phyloP scores from a whole-genome alignment of 2,888 invertebrate species.

The Drosophila paucipuncta region DNA sequence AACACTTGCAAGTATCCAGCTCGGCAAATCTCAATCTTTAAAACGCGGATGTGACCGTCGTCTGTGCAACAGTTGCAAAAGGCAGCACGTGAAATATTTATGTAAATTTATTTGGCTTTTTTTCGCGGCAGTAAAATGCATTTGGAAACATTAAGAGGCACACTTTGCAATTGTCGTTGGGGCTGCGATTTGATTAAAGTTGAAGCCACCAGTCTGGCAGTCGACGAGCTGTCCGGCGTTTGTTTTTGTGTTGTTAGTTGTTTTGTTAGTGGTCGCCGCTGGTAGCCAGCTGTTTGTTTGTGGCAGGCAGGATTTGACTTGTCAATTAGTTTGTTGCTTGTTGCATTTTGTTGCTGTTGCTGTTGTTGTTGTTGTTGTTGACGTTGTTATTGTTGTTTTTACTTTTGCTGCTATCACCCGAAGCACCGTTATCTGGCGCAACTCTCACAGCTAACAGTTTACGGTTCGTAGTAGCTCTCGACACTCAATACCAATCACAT shows the following conservation, averaged over 20 bases:
- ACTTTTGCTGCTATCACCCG: slow-evolving; percentile 66
- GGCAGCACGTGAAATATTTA: slow-evolving; percentile 79
- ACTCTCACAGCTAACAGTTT: slow-evolving; percentile 39
- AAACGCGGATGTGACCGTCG: slow-evolving; percentile 71
- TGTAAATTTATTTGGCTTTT: slow-evolving; percentile 78
- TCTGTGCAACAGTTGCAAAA: slow-evolving; percentile 55
- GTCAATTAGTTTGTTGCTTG: slow-evolving; percentile 77
- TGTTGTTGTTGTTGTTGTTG: slow-evolving; percentile 11
- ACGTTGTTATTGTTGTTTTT: slow-evolving; percentile 13
- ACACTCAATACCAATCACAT: slow-evolving; percentile 40
- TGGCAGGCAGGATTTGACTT: slow-evolving; percentile 79
- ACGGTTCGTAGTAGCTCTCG: slow-evolving; percentile 18
- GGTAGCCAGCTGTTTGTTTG: slow-evolving; percentile 56
- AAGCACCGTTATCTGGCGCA: slow-evolving; percentile 71
- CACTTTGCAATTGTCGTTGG: slow-evolving; percentile 79
- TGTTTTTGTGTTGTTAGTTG: slow-evolving; percentile 47
- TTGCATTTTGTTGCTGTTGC: slow-evolving; percentile 49
- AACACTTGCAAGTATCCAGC: slow-evolving; percentile 48
- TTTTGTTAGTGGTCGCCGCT: slow-evolving; percentile 22
- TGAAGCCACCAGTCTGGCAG: slow-evolving; percentile 55
- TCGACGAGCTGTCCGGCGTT: slow-evolving; percentile 69
- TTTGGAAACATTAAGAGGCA: slow-evolving; percentile 79
- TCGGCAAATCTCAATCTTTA: slow-evolving; percentile 60
- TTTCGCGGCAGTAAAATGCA: slow-evolving; percentile 66
- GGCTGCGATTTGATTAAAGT: slow-evolving; percentile 75